Evolutionary conservation across 2,797 vertebrate genomes (phyloP).

Genomic region (Erithacus rubecula): DNA sequence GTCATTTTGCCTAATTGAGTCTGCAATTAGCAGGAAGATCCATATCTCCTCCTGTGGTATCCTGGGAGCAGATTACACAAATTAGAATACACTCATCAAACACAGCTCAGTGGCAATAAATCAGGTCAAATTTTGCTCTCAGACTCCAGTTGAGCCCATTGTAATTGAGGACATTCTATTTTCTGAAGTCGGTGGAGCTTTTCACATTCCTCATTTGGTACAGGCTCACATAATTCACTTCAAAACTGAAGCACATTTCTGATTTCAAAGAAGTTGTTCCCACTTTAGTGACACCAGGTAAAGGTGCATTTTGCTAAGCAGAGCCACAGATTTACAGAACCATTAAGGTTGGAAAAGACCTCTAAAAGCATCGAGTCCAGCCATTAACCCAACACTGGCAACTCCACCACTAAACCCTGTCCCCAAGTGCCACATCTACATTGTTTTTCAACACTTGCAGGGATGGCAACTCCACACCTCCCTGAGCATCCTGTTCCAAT

Average conservation of each 20-base stretch:
- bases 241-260: neutral
- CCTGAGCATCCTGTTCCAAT: neutral
- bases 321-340: neutral
- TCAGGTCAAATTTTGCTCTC: neutral
- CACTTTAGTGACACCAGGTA: neutral
- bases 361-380: neutral
- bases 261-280: neutral
- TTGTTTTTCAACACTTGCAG: neutral
- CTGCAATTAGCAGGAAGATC: conserved; percentile 23
- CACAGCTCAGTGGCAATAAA: neutral
- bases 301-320: neutral
- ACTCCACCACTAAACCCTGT: neutral
- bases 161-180: neutral
- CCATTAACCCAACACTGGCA: neutral
- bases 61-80: neutral
- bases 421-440: neutral
- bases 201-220: neutral
- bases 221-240: neutral
- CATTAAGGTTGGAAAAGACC: neutral
- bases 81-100: neutral
- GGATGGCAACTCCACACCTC: neutral
- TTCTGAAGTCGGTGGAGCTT: neutral
- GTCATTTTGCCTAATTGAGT: neutral
- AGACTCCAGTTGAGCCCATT: neutral
- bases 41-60: neutral